Evolutionary conservation across 2,888 invertebrate genomes (phyloP), one percentile per base, ranked within the genome.

Genomic region (Netelia inedita): DNA sequence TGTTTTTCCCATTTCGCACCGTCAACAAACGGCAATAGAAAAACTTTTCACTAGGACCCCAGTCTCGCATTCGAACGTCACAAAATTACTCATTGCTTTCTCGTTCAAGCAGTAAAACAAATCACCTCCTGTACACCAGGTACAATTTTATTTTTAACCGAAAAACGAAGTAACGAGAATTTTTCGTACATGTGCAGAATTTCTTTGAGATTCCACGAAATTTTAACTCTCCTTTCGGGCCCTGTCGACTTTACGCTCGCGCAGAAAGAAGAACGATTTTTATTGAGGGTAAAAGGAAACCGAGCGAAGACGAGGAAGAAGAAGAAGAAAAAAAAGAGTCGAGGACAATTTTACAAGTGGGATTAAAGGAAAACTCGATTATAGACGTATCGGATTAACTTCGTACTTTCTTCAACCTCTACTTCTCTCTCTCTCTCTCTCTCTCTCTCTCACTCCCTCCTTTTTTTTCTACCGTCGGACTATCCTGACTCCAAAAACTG

Each of bases 381-480:
- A 90, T 88, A 84, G 86, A 87, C 81, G 83, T 82, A 89, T 88
- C 86, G 90, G 90, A 92, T 92, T 92, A 91, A 91, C 91, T 91
- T 89, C 41, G 65, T 46, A 79, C 75, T 82, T 69, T 72, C 55
- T 53, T 71, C 41, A 57, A 46, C 69, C 41, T 69, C 50, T 71
- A 28, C n/a, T 74, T 50, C 28, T 53, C 55, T 19, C 61, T 59
- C 41, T 46, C 23, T 57, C 28, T 59, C 21, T 50, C 43, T 78
- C 53, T 19, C 63, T 19, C 10, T 41, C 21, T 23, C 57, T 74
- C 69, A 41, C 21, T 57, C 75, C 53, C 28, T 59, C 35, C 43
- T 53, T 78, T 53, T 19, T 19, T 19, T n/a, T 41, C 21, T 21
- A 41, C 68, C 69, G 21, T n/a, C 28, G 69, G 55, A 23, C 19